These are phyloP conservation scores for Drosophila ochracea DNA, from an alignment of 2,888 invertebrate species.

Conservation along the genomic window DNA sequence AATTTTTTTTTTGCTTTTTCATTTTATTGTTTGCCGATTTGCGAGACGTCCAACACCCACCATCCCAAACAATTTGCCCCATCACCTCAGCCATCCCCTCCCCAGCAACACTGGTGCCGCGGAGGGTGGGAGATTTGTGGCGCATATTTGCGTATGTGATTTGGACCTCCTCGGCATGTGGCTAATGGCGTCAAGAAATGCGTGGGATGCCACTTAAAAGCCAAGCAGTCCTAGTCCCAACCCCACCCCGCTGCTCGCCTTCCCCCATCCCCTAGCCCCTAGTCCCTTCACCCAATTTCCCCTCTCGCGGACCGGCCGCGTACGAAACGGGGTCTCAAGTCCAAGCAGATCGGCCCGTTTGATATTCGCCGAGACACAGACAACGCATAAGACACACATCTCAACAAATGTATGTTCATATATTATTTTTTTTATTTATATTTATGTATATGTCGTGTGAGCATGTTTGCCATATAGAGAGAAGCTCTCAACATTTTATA, in stretches of 20 bases:
- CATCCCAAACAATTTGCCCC: not conserved
- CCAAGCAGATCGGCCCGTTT: slow-evolving; percentile 48
- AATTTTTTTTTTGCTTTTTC: slow-evolving; percentile 14
- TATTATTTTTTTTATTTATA: slow-evolving; percentile 1
- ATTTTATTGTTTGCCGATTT: slow-evolving; percentile 50
- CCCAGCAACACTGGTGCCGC: not conserved
- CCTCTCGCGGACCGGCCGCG: not conserved
- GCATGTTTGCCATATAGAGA: slow-evolving; percentile 7
- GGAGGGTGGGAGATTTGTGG: not conserved
- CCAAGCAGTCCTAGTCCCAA: slow-evolving; percentile 13
- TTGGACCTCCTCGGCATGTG: slow-evolving; percentile 60
- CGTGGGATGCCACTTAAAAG: slow-evolving; percentile 57
- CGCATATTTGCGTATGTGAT: slow-evolving; percentile 72
- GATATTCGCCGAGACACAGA: slow-evolving; percentile 47
- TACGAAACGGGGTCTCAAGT: slow-evolving; percentile 32
- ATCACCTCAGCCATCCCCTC: not conserved
- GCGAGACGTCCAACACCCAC: slow-evolving; percentile 1
- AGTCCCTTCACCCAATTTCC: not conserved
- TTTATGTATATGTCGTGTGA: not conserved
- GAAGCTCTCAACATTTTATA: slow-evolving; percentile 27
- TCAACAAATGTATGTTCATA: not conserved
- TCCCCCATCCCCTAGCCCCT: not conserved
- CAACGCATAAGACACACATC: slow-evolving; percentile 22
- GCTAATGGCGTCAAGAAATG: slow-evolving; percentile 74
- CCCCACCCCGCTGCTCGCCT: not conserved